Percentiles rank a stretch among this genome's conserved stretches.
Evolutionary conservation across 2,797 vertebrate species (phyloP).

Genomic region (Hephaestus fuliginosus): DNA sequence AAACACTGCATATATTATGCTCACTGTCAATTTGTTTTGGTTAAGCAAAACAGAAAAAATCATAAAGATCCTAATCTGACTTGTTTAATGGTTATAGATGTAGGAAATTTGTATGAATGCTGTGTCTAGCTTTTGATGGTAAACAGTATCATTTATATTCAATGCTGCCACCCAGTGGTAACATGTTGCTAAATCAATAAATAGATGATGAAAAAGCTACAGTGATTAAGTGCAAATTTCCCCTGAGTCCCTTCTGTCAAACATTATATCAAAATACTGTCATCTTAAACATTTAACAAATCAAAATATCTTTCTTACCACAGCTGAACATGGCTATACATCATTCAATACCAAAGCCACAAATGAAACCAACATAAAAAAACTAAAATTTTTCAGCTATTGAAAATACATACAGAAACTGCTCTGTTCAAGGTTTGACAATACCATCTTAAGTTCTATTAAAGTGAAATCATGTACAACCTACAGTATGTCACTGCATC

Average conservation of each 20-base stretch:
- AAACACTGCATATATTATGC: conserved; percentile 20
- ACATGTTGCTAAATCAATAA: conserved; percentile 52
- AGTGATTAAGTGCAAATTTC: conserved; percentile 63
- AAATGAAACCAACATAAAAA: conserved; percentile 18
- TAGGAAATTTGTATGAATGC: neutral
- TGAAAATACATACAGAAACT: conserved; percentile 18
- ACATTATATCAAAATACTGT: neutral
- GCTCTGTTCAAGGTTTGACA: conserved; percentile 28
- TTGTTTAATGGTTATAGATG: too few species aligned
- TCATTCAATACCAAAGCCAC: conserved; percentile 13
- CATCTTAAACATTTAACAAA: neutral
- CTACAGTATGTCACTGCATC: neutral
- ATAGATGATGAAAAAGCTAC: conserved; percentile 49
- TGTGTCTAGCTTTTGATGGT: conserved; percentile 31
- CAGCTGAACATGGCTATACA: conserved; percentile 5
- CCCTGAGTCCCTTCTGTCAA: conserved; percentile 38
- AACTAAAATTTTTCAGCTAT: neutral
- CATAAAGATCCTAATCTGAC: neutral
- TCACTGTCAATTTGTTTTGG: conserved; percentile 15
- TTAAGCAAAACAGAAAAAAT: neutral
- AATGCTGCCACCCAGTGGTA: conserved; percentile 78
- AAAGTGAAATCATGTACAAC: conserved; percentile 18
- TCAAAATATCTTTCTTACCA: conserved; percentile 18
- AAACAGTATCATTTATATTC: conserved; percentile 44
- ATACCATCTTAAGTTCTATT: neutral